Percentiles rank a stretch among this genome's conserved stretches.
These are phyloP conservation scores for Drosophila repletoides DNA, from an alignment of 1,140 invertebrate genomes.

Conservation along the genomic window DNA sequence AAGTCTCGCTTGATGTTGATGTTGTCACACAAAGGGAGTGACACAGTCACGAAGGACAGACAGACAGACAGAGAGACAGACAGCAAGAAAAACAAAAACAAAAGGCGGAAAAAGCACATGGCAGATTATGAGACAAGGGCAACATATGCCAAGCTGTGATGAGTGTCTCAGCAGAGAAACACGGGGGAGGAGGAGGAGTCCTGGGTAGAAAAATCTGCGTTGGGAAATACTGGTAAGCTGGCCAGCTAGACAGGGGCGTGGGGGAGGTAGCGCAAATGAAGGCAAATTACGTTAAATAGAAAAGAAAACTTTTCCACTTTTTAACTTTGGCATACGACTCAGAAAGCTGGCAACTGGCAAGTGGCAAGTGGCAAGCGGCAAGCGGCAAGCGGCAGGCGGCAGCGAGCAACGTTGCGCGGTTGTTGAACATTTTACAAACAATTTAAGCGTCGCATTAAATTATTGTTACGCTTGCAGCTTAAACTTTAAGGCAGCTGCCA, in stretches of 20 bases:
- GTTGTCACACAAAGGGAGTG: constrained; percentile 47
- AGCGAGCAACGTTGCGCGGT: constrained; percentile 49
- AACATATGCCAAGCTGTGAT: constrained; percentile 71
- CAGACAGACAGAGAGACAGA: constrained; percentile 35
- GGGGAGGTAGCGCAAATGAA: constrained; percentile 59
- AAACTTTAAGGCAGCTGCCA: constrained; percentile 66
- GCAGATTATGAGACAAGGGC: constrained; percentile 73
- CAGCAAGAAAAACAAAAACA: constrained; percentile 41
- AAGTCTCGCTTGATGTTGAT: constrained; percentile 38
- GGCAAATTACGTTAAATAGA: constrained; percentile 81
- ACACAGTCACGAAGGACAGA: constrained; percentile 51
- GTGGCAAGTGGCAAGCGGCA: constrained; percentile 14
- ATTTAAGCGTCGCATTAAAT: constrained; percentile 80
- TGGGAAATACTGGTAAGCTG: constrained; percentile 58
- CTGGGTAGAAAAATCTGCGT: constrained; percentile 42
- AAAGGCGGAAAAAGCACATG: constrained; percentile 30
- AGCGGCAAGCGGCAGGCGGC: constrained; percentile 13
- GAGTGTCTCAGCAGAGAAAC: constrained; percentile 10
- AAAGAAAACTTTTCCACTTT: constrained; percentile 79
- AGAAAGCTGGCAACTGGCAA: constrained; percentile 9
- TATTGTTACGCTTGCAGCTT: constrained; percentile 78
- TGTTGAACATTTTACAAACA: constrained; percentile 80
- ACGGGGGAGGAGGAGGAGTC: neutral
- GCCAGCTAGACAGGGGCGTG: constrained; percentile 18
- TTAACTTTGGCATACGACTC: constrained; percentile 66